These are phyloP conservation scores for Ormyrus rosae DNA, from an alignment of 2,888 invertebrate genomes.

Conservation along the genomic window DNA sequence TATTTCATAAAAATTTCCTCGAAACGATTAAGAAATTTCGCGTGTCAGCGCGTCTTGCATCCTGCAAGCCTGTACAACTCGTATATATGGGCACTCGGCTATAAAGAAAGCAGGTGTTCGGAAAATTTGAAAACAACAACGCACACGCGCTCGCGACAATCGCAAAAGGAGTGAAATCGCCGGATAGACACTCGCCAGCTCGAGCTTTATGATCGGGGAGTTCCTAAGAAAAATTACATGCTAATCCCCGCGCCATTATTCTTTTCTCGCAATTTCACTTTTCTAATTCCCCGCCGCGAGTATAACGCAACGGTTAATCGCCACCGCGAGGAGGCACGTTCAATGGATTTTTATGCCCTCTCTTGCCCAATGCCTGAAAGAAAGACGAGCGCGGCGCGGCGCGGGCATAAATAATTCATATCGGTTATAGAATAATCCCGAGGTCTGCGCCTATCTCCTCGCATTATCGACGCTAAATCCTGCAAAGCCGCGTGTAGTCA, in stretches of 20 bases:
- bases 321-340: background rate
- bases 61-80: background rate
- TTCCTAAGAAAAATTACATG: background rate
- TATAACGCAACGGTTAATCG: too few species aligned
- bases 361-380: too few species aligned
- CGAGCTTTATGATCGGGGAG: background rate
- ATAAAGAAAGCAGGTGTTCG: slow-evolving; percentile 34
- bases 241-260: slow-evolving; percentile 13
- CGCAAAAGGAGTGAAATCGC: slow-evolving; percentile 37
- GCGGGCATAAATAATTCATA: slow-evolving; percentile 24
- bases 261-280: slow-evolving; percentile 21
- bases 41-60: background rate
- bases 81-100: background rate
- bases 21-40: slow-evolving; percentile 41
- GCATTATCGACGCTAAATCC: slow-evolving; percentile 21
- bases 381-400: too few species aligned
- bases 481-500: too few species aligned
- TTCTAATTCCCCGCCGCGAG: background rate
- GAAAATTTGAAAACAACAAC: slow-evolving; percentile 34
- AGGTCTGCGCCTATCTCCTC: slow-evolving; percentile 14
- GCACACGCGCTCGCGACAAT: background rate
- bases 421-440: background rate
- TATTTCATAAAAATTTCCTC: background rate
- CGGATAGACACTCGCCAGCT: background rate
- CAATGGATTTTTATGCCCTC: slow-evolving; percentile 17